Evolutionary conservation across 2,888 invertebrate genomes (phyloP), one percentile per base, ranked within the genome.

Genomic region (Ochropleura leucogaster): DNA sequence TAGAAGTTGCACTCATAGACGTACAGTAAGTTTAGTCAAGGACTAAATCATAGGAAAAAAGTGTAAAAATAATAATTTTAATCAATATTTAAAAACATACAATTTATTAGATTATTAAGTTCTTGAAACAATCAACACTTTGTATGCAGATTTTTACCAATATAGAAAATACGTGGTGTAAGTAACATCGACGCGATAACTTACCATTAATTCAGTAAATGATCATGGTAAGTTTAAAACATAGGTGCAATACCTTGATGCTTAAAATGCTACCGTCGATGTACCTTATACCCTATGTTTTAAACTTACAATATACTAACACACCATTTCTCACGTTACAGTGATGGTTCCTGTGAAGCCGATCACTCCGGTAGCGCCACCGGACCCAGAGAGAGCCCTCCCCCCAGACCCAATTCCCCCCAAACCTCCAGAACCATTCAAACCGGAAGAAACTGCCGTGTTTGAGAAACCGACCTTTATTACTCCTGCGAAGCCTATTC

Each of bases 391-490:
- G 46, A 89, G 85, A 69, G 77, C 89, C 20, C 84, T 90, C 14
- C 87, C 87, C 0, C 87, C 87, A 0, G 87, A 87, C n/a, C 88
- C 90, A 10, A 90, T 92, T 30, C 88, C 93, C 3, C 88, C 91
- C 8, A 95, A 92, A 80, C 91, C 92, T 4, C 83, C 89, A 69
- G 95, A 95, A 77, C 76, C 89, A 1, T 92, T 86, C 75, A 94
- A 90, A 80, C 80, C 91, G 1, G 86, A 90, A 30, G 94, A 93
- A 64, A 80, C 85, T 7, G 55, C 49, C 12, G 75, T 88, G 73
- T 94, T 92, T 67, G 95, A 95, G 57, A 94, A 93, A 82, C 90
- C 93, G n/a, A 30, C 66, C 16, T 95, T 93, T 73, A 40, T 93
- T 74, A 30, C 93, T 55, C 90, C 92, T 20, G 87, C 93, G 0